These are phyloP conservation scores for Trachelus iudaicus DNA, from an alignment of 2,888 invertebrate species.

Conservation along the genomic window DNA sequence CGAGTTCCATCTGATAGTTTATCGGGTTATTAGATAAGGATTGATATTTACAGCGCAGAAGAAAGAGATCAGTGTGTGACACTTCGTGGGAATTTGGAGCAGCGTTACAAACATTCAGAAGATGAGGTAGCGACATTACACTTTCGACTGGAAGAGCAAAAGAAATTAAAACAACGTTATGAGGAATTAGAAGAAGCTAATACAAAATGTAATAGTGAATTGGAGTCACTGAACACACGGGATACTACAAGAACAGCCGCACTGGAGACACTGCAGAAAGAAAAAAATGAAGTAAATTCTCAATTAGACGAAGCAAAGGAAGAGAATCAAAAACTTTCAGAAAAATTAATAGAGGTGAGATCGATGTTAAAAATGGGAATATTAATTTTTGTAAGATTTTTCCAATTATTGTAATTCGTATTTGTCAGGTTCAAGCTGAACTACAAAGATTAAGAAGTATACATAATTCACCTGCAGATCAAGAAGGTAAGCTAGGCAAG, in stretches of 20 bases:
- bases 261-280: constrained; percentile 51
- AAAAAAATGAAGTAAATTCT: constrained; percentile 45
- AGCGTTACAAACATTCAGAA: constrained; percentile 47
- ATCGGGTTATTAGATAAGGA: background rate
- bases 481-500: constrained; percentile 14
- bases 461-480: constrained; percentile 29
- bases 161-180: constrained; percentile 43
- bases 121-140: constrained; percentile 48
- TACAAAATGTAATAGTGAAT: constrained; percentile 51
- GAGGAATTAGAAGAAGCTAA: constrained; percentile 49
- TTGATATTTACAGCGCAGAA: constrained; percentile 48
- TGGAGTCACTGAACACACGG: constrained; percentile 52
- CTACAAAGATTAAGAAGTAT: constrained; percentile 42
- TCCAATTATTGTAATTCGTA: background rate
- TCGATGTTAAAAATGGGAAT: background rate
- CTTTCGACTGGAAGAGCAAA: constrained; percentile 51
- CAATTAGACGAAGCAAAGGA: constrained; percentile 42
- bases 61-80: constrained; percentile 60
- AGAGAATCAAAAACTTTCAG: constrained; percentile 50
- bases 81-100: constrained; percentile 44
- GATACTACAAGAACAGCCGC: constrained; percentile 50
- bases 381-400: background rate
- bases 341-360: constrained; percentile 48
- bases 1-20: background rate
- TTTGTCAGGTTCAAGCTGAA: constrained; percentile 47